Conservation (phyloP, 2,797 vertebrate genomes). For the Brachymystax lenok region DNA sequence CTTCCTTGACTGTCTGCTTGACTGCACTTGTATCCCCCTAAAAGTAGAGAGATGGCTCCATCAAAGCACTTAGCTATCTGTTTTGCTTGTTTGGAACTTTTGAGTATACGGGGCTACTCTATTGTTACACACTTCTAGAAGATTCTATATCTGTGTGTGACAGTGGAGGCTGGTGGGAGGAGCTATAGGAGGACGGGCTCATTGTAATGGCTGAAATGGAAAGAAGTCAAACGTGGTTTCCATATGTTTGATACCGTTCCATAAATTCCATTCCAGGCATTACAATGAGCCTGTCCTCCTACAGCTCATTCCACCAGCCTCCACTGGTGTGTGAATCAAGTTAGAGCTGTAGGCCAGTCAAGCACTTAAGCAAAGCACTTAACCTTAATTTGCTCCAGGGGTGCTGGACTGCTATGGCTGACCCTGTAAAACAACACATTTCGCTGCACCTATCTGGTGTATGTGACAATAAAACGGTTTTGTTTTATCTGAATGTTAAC, state of each 20-base stretch:
- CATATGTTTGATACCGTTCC: too few relatives aligned
- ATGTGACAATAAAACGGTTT: too few relatives aligned
- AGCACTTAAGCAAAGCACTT: too few relatives aligned
- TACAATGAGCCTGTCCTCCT: too few relatives aligned
- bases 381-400: too few relatives aligned
- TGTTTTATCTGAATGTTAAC: not conserved
- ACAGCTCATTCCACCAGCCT: too few relatives aligned
- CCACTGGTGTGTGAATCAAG: conserved; percentile 54
- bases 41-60: not conserved
- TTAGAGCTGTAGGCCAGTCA: not conserved
- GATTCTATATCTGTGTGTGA: conserved; percentile 42
- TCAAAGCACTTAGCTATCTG: not conserved
- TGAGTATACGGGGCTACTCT: conserved; percentile 7
- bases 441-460: too few relatives aligned
- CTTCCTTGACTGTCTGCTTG: conserved; percentile 8
- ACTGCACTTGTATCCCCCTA: not conserved
- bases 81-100: not conserved
- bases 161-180: too few relatives aligned
- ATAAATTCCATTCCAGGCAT: too few relatives aligned
- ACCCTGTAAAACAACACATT: not conserved
- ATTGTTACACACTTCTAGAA: conserved; percentile 25
- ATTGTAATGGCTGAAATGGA: too few relatives aligned
- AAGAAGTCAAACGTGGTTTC: conserved; percentile 27
- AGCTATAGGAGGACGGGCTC: too few relatives aligned
- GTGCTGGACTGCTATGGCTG: not conserved